phyloP scores from a whole-genome alignment of 2,113 vertebrate species.

The Naja naja region DNA sequence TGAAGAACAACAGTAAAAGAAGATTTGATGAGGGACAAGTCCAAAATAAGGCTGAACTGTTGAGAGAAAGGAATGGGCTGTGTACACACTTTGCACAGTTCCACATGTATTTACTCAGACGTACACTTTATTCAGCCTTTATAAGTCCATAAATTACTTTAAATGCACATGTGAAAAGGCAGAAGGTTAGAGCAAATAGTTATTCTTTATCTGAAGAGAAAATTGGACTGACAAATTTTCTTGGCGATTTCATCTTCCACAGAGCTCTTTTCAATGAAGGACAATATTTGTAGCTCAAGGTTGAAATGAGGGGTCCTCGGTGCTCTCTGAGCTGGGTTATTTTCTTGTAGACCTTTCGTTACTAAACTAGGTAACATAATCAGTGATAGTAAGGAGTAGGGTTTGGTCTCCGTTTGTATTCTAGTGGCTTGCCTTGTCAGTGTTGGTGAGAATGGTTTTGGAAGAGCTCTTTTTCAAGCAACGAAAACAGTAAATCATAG shows the following conservation, averaged over 20 bases:
- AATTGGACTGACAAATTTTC: neutral
- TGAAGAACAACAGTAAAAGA: neutral
- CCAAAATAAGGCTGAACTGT: conserved; percentile 20
- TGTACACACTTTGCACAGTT: neutral
- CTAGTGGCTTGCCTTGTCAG: neutral
- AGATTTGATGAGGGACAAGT: neutral
- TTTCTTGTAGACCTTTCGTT: neutral
- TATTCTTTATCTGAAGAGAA: neutral
- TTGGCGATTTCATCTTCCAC: neutral
- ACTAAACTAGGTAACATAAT: neutral
- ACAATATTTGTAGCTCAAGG: neutral
- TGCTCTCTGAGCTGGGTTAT: neutral
- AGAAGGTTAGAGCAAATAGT: neutral
- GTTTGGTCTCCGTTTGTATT: neutral
- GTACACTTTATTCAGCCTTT: neutral
- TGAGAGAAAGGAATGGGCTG: neutral
- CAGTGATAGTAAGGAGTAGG: neutral
- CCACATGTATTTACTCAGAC: neutral
- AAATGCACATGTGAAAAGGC: neutral
- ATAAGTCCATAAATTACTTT: conserved; percentile 28
- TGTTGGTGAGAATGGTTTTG: neutral
- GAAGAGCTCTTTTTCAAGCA: neutral
- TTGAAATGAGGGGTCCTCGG: neutral
- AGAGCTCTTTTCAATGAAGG: neutral
- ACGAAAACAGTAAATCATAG: neutral